These are phyloP conservation scores for Scaeva pyrastri DNA, from an alignment of 2,888 invertebrate species.

Conservation along the genomic window DNA sequence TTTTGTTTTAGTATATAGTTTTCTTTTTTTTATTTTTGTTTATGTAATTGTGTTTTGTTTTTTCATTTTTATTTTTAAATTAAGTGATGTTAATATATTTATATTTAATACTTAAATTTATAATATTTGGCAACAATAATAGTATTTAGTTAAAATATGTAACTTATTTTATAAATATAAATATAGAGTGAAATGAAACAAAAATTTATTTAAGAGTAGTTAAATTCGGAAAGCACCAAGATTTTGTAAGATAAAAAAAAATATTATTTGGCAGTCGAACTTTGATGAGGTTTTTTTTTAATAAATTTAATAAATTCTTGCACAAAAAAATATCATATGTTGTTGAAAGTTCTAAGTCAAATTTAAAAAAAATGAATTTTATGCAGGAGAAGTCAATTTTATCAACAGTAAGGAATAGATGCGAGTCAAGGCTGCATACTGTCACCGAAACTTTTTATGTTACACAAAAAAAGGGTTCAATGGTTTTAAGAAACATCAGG, in stretches of 20 bases:
- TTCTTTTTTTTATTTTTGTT: slow-evolving; percentile 17
- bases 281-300: neutral
- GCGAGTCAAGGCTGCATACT: no score
- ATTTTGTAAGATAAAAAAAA: slow-evolving; percentile 41
- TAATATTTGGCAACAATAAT: slow-evolving; percentile 76
- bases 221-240: slow-evolving; percentile 74
- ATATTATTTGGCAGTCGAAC: slow-evolving; percentile 13
- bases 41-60: slow-evolving; percentile 61
- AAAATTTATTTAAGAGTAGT: slow-evolving; percentile 41
- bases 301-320: no score
- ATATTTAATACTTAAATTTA: slow-evolving; percentile 74
- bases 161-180: slow-evolving; percentile 59
- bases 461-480: no score
- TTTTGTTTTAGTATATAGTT: slow-evolving; percentile 40
- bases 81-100: slow-evolving; percentile 65
- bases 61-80: slow-evolving; percentile 26
- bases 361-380: no score
- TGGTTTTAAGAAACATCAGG: no score
- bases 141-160: slow-evolving; percentile 68
- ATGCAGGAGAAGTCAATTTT: no score
- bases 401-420: no score
- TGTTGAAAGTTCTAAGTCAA: no score
- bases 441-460: no score
- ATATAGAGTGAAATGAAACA: slow-evolving; percentile 52
- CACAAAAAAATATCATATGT: no score